These are phyloP conservation scores for Sciurus vulgaris DNA, from an alignment of 2,797 vertebrate species.

Conservation along the genomic window DNA sequence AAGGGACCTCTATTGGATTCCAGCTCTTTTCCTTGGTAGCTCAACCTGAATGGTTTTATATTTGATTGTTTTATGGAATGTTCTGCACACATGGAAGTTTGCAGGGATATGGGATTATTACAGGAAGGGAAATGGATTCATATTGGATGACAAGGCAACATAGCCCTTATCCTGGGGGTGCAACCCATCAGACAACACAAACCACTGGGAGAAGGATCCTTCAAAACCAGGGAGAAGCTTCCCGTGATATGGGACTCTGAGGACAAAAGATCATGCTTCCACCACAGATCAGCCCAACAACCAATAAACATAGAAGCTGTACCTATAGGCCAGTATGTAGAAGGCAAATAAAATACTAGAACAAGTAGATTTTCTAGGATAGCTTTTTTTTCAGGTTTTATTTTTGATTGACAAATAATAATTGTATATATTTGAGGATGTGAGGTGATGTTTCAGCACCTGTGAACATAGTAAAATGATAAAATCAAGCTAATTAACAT, in stretches of 20 bases:
- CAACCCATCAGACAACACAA: neutral
- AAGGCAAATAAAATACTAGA: neutral
- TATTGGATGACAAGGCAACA: too few relatives aligned
- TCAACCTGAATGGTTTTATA: neutral
- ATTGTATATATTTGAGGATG: too few relatives aligned
- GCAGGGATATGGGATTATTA: neutral
- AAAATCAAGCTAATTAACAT: neutral
- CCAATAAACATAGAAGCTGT: neutral
- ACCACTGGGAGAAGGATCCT: too few relatives aligned
- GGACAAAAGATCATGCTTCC: too few relatives aligned
- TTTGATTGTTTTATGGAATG: neutral
- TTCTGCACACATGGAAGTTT: neutral
- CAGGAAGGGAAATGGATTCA: neutral
- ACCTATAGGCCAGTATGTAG: too few relatives aligned
- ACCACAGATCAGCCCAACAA: neutral
- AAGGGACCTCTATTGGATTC: neutral
- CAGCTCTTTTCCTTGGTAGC: neutral
- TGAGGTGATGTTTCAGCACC: neutral
- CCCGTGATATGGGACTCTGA: accelerated
- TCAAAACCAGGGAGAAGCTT: neutral
- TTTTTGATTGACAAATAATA: too few relatives aligned
- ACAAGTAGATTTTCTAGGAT: neutral
- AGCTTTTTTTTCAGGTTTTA: neutral
- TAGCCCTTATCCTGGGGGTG: too few relatives aligned
- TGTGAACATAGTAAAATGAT: neutral